Conservation (phyloP, 2,888 invertebrate species). For the Orchesellides sinensis region DNA sequence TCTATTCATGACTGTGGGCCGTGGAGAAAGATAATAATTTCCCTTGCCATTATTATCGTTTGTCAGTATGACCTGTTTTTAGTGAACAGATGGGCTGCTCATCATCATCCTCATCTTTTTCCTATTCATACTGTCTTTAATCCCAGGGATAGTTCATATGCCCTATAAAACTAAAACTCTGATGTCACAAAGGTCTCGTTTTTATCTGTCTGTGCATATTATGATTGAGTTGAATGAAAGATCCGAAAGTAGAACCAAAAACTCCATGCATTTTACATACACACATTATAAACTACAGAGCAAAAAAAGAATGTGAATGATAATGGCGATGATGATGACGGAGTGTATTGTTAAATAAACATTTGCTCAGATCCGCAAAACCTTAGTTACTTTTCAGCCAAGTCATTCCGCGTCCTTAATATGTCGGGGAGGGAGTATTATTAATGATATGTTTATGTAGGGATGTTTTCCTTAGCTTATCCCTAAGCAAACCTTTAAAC, state of each 20-base stretch:
- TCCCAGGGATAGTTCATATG: background rate
- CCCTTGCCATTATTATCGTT: slow-evolving; percentile 25
- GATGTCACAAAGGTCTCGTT: slow-evolving; percentile 12
- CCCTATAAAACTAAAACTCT: slow-evolving; percentile 10
- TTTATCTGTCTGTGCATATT: no score
- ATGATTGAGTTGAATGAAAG: background rate
- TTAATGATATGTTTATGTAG: slow-evolving; percentile 64
- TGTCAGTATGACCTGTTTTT: slow-evolving; percentile 30
- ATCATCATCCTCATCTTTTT: slow-evolving; percentile 40
- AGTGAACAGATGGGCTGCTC: slow-evolving; percentile 64
- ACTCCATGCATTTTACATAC: background rate
- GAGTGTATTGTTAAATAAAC: slow-evolving; percentile 60
- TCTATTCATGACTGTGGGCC: slow-evolving; percentile 18
- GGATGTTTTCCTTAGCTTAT: slow-evolving; percentile 53
- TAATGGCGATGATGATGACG: slow-evolving; percentile 39
- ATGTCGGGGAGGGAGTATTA: slow-evolving; percentile 39
- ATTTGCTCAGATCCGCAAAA: slow-evolving; percentile 64
- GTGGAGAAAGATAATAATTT: slow-evolving; percentile 23
- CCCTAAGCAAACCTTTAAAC: slow-evolving; percentile 8
- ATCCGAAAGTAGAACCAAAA: background rate
- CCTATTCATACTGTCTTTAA: background rate
- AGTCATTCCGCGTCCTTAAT: slow-evolving; percentile 45
- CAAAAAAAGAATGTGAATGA: slow-evolving; percentile 8
- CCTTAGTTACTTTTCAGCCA: slow-evolving; percentile 53
- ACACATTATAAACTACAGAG: background rate